phyloP scores from a whole-genome alignment of 2,888 invertebrate species.

The Andrena chrysosceles region DNA sequence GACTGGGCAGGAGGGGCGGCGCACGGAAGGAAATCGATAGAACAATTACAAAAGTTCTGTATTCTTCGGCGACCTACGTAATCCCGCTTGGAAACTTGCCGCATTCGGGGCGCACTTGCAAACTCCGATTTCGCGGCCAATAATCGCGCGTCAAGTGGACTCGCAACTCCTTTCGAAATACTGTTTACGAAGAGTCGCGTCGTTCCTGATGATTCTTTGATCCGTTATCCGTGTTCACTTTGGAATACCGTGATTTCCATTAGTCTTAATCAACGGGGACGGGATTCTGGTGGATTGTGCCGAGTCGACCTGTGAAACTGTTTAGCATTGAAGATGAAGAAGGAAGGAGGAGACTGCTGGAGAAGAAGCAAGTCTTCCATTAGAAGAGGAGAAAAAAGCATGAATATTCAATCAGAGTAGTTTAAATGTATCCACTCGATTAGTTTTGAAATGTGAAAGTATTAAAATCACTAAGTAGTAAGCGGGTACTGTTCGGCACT shows the following conservation, averaged over 20 bases:
- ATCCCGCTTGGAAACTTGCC: slow-evolving; percentile 16
- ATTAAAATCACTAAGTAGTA: no score
- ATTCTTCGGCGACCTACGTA: slow-evolving; percentile 50
- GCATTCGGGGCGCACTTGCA: slow-evolving; percentile 19
- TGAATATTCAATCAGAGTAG: background rate
- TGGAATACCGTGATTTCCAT: slow-evolving; percentile 4
- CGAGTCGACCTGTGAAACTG: slow-evolving; percentile 37
- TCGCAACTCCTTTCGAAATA: background rate
- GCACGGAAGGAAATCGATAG: slow-evolving; percentile 60
- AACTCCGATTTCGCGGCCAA: slow-evolving; percentile 15
- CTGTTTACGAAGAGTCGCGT: background rate
- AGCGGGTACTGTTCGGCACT: no score
- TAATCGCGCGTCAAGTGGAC: slow-evolving; percentile 28
- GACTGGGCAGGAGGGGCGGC: background rate
- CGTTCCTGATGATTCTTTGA: background rate
- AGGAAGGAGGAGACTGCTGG: background rate
- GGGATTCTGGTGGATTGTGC: slow-evolving; percentile 34
- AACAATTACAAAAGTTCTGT: slow-evolving; percentile 79
- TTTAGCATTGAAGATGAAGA: background rate
- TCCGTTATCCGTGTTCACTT: slow-evolving; percentile 11
- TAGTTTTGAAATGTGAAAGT: no score
- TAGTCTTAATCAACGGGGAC: slow-evolving; percentile 28
- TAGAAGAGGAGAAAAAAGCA: background rate
- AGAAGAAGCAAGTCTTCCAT: background rate
- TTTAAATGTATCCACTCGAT: background rate